Evolutionary conservation across 2,797 vertebrate genomes (phyloP).

Genomic region (Limnodromus scolopaceus): DNA sequence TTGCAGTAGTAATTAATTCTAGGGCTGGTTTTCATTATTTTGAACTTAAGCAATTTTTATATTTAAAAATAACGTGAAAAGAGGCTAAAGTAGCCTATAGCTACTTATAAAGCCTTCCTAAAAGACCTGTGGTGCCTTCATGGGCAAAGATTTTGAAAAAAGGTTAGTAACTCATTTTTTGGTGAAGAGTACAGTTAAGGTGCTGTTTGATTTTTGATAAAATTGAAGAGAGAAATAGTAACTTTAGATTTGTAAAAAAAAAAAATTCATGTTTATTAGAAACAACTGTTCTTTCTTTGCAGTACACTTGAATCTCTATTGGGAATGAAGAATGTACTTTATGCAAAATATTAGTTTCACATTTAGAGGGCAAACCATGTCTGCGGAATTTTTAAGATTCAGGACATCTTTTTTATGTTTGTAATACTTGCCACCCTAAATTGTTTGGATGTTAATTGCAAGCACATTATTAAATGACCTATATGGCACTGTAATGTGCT

Average conservation of each 20-base stretch:
- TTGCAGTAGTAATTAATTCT: neutral
- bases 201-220: neutral
- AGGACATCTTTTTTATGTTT: neutral
- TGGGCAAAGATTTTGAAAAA: neutral
- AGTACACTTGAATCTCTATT: neutral
- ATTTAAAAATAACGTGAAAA: neutral
- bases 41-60: neutral
- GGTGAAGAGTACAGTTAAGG: neutral
- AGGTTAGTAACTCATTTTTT: neutral
- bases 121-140: neutral
- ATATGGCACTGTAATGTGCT: neutral
- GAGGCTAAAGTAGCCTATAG: neutral
- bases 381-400: neutral
- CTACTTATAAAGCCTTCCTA: neutral
- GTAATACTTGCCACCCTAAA: neutral
- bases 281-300: neutral
- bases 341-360: neutral
- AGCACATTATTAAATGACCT: neutral
- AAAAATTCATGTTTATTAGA: neutral
- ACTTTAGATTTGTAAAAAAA: neutral
- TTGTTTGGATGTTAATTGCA: neutral
- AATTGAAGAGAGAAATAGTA: neutral
- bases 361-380: neutral
- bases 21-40: neutral
- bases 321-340: neutral